Base-by-base conservation (phyloP, 2,113 vertebrate species). In the Thunnus maccoyii region DNA sequence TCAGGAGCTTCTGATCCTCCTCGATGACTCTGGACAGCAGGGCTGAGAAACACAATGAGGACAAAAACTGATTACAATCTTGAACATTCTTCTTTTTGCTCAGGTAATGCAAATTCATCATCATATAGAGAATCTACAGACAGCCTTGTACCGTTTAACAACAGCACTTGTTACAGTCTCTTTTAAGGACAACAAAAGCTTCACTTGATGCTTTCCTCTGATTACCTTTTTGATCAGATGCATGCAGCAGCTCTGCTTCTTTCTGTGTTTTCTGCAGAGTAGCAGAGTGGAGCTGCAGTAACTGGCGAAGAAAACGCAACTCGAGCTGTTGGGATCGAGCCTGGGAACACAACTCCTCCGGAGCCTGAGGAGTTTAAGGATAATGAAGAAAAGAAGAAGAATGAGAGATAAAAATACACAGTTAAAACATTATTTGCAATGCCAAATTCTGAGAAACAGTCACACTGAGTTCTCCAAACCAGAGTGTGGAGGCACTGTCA, bases 141-240 rank as follows among this genome's bases (percentile, higher is more conserved):
- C 11, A 72, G 9, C 9, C 15, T 30, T 30, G 27, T 30, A 30
- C 27, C 2, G 27, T 4, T 30, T 30, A 22, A 47, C 64, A 30
- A 15, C 10, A 46, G 14, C 22, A 48, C 18, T 72, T 62, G 41
- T 25, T 70, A 20, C 2, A 48, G 17, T 46, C 25, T 30, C 41
- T 32, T 73, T 69, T 62, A 52, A 72, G 0, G 3, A 5, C 20
- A 13, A 57, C 12, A 54, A 65, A 44, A 68, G 7, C 5, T n/a
- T 55, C 5, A 56, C 14, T n/a, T 13, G 16, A 36, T 12, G n/a
- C 72, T 3, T 41, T 64, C 22, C 32, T 17, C 48, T 3, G 3
- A 56, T 83, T 92, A 96, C 96, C 91, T 64, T 95, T 93, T 36
- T 94, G 91, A 82, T 94, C 89, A 9, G 92, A 85, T 2, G 86